These are phyloP conservation scores for Stichodactyla helianthus DNA, from an alignment of 64 coral and sea anemone species.

Conservation along the genomic window DNA sequence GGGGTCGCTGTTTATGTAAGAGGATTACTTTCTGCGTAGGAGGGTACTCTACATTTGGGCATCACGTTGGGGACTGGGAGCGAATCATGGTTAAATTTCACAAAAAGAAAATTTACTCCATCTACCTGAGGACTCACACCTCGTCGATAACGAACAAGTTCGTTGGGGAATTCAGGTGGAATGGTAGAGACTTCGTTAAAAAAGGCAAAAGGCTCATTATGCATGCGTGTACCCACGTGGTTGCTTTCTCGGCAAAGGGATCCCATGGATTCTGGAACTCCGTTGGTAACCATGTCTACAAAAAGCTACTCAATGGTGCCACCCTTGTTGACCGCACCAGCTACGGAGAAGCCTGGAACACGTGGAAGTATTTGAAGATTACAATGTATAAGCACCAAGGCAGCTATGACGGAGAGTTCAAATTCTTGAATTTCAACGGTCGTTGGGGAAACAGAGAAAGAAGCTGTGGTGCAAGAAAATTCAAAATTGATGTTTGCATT, in stretches of 20 bases:
- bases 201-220: not conserved
- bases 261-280: conserved; percentile 30
- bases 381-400: no score
- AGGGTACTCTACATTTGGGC: conserved; percentile 21
- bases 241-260: conserved; percentile 10
- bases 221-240: conserved; percentile 1
- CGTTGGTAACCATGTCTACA: conserved; percentile 10
- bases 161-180: not conserved
- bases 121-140: conserved; percentile 1
- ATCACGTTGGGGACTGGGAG: conserved; percentile 30
- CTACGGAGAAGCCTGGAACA: not conserved
- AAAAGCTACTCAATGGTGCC: not conserved
- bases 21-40: not conserved
- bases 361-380: no score
- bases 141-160: not conserved
- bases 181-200: not conserved
- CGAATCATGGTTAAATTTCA: not conserved
- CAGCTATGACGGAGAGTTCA: not conserved
- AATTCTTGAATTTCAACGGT: conserved; percentile 22
- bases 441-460: conserved; percentile 28
- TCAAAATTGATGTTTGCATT: not conserved
- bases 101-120: not conserved
- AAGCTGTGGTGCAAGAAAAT: not conserved
- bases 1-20: no score
- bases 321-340: not conserved